These are phyloP conservation scores for Drosophila buzzatii DNA, from an alignment of 2,888 invertebrate species.

Conservation along the genomic window DNA sequence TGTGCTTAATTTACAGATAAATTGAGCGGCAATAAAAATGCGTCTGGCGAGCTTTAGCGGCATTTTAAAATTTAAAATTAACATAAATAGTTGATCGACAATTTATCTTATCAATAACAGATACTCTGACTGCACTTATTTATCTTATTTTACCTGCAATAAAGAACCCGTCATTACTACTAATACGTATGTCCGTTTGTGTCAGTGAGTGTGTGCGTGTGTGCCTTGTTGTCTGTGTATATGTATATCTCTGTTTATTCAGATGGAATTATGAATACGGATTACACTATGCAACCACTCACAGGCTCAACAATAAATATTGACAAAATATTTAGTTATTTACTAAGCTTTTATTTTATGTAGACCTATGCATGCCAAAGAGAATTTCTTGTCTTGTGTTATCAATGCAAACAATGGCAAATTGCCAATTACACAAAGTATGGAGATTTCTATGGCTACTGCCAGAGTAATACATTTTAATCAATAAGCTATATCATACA, in stretches of 20 bases:
- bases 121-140: slow-evolving; percentile 19
- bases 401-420: background rate
- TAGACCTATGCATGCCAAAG: background rate
- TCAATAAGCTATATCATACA: no score
- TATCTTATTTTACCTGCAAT: slow-evolving; percentile 9
- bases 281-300: slow-evolving; percentile 3
- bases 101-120: slow-evolving; percentile 60
- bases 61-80: slow-evolving; percentile 44
- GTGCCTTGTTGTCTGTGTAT: background rate
- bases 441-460: background rate
- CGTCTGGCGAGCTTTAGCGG: slow-evolving; percentile 14
- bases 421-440: background rate
- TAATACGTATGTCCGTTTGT: slow-evolving; percentile 13
- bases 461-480: background rate
- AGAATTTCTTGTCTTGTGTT: background rate
- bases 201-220: background rate
- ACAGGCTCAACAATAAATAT: background rate
- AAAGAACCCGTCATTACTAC: slow-evolving; percentile 42
- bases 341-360: background rate
- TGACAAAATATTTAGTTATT: background rate
- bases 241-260: slow-evolving; percentile 3
- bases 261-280: slow-evolving; percentile 8
- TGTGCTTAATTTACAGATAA: slow-evolving; percentile 56
- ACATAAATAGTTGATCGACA: slow-evolving; percentile 56
- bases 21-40: slow-evolving; percentile 47